phyloP scores from a whole-genome alignment of 2,888 invertebrate genomes.

The Erebia aethiops region DNA sequence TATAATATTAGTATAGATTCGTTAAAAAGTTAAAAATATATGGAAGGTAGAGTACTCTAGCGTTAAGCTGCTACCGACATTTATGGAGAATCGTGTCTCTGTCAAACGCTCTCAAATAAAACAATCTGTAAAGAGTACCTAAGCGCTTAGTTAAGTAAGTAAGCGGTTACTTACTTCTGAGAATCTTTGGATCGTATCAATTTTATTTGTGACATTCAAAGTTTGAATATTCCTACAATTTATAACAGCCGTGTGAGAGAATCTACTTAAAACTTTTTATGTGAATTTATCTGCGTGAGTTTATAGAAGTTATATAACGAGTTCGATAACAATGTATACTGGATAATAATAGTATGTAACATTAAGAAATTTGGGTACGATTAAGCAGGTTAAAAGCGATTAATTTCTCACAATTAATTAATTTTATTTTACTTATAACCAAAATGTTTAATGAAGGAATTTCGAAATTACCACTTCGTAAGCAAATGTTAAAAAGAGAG shows the following conservation, averaged over 20 bases:
- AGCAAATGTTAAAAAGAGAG: too few species aligned
- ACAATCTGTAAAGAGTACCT: neutral
- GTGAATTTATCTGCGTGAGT: constrained; percentile 10
- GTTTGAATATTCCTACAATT: constrained; percentile 31
- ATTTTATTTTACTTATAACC: too few species aligned
- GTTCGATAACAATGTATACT: constrained; percentile 10
- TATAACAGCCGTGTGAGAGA: constrained; percentile 25
- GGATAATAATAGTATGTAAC: neutral
- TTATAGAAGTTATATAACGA: constrained; percentile 1
- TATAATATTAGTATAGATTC: too few species aligned
- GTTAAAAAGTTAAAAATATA: too few species aligned
- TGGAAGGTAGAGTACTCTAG: too few species aligned
- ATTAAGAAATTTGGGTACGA: neutral
- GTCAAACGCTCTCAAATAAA: neutral
- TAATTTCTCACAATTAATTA: neutral
- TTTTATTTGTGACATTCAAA: constrained; percentile 27
- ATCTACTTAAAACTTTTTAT: constrained; percentile 37
- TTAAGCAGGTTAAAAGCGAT: neutral
- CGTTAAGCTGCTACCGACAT: too few species aligned
- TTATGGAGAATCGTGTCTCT: neutral
- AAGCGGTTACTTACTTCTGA: neutral
- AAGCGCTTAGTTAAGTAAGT: neutral
- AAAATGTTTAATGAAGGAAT: neutral
- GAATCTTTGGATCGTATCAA: constrained; percentile 18
- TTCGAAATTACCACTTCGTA: too few species aligned